Evolutionary conservation across 2,113 vertebrate species (phyloP).

Genomic region (Catharus bicknelli): DNA sequence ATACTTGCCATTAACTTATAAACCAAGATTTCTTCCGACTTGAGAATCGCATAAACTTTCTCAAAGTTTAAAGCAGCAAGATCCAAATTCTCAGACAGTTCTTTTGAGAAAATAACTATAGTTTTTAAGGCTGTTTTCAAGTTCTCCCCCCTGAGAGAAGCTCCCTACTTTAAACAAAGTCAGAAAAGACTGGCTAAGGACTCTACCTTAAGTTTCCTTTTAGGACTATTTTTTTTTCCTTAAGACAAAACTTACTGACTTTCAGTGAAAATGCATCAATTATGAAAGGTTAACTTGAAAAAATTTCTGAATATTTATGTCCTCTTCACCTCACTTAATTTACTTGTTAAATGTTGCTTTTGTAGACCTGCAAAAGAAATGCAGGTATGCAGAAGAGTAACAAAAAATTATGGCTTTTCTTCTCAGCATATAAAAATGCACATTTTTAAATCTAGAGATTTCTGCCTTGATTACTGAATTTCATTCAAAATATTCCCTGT

Average conservation of each 20-base stretch:
- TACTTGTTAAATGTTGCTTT: not conserved
- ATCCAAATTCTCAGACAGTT: not conserved
- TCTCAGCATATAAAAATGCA: not conserved
- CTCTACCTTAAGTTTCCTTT: not conserved
- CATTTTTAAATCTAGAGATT: not conserved
- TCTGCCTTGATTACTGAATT: not conserved
- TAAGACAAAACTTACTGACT: not conserved
- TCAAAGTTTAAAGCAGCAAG: not conserved
- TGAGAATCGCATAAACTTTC: conserved; percentile 18
- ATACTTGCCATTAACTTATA: not conserved
- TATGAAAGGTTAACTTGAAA: not conserved
- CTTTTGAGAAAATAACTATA: not conserved
- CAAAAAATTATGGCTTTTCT: not conserved
- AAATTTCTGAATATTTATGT: not conserved
- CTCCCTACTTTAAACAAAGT: not conserved
- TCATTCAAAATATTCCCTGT: not conserved
- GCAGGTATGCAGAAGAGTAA: not conserved
- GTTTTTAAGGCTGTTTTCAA: not conserved
- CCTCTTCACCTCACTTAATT: not conserved
- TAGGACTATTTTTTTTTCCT: not conserved
- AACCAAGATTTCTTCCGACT: conserved; percentile 18
- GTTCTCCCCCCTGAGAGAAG: not conserved
- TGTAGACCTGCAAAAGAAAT: not conserved
- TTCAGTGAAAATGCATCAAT: not conserved
- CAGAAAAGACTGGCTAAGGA: not conserved